Conservation (phyloP, 2,888 invertebrate genomes). For the Cotesia congregata region DNA sequence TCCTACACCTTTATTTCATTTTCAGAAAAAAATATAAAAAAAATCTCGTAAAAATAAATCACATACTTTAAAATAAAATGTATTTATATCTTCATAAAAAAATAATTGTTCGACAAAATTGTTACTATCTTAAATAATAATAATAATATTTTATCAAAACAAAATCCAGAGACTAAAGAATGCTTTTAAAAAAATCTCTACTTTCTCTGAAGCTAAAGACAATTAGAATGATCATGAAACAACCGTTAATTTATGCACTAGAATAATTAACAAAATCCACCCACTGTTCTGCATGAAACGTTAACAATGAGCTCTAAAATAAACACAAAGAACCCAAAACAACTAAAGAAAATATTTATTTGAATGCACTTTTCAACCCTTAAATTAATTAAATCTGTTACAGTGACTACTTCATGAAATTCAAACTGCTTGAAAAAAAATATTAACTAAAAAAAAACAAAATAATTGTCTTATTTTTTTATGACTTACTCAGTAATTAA, state of each 20-base stretch:
- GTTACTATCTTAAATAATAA: too few species aligned
- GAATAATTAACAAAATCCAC: conserved; percentile 13
- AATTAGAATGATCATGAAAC: not conserved
- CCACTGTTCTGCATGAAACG: conserved; percentile 20
- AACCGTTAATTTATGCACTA: conserved; percentile 14
- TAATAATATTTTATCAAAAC: not conserved
- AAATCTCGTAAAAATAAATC: not conserved
- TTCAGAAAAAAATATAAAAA: not conserved
- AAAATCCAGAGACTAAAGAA: not conserved
- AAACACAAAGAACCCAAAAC: conserved; percentile 11
- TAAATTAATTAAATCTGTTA: conserved; percentile 1
- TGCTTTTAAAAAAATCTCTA: not conserved
- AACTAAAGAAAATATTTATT: not conserved
- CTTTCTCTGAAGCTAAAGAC: not conserved
- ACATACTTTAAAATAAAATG: too few species aligned
- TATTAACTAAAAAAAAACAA: not conserved
- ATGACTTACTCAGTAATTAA: not conserved
- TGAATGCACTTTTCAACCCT: not conserved
- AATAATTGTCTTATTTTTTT: not conserved
- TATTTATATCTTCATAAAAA: too few species aligned
- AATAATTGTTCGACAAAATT: too few species aligned
- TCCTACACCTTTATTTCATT: not conserved
- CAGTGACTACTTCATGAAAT: not conserved
- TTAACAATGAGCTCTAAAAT: conserved; percentile 24
- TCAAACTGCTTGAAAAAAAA: not conserved